Evolutionary conservation across 2,797 vertebrate genomes (phyloP).

Genomic region (Peromyscus aztecus): DNA sequence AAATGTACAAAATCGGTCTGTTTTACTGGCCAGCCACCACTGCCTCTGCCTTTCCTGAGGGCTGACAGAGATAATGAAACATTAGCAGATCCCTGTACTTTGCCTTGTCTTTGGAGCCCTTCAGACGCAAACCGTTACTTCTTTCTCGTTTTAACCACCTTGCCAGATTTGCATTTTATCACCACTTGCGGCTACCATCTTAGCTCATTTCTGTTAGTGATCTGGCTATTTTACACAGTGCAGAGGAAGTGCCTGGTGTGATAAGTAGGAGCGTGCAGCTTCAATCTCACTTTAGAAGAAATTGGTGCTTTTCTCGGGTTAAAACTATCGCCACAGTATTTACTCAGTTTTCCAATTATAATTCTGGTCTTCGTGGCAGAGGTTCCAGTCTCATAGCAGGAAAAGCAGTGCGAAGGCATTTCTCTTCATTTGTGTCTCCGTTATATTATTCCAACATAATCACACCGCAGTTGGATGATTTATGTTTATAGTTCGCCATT

Average conservation of each 20-base stretch:
- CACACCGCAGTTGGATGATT: conserved; percentile 83
- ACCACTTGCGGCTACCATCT: conserved; percentile 81
- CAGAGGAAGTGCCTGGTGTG: conserved; percentile 83
- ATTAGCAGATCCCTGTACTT: conserved; percentile 69
- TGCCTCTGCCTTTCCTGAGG: conserved; percentile 65
- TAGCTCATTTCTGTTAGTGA: conserved; percentile 85
- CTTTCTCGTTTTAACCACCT: conserved; percentile 71
- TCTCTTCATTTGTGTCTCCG: conserved; percentile 87
- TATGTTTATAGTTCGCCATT: conserved; percentile 87
- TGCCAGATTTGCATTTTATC: conserved; percentile 83
- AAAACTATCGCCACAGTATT: conserved; percentile 85
- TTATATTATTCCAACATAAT: conserved; percentile 90
- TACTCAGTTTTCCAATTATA: conserved; percentile 87
- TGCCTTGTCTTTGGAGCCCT: conserved; percentile 83
- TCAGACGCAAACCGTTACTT: conserved; percentile 73
- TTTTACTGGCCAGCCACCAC: conserved; percentile 69
- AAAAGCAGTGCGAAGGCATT: conserved; percentile 83
- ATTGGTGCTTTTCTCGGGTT: conserved; percentile 83
- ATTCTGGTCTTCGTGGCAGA: conserved; percentile 82
- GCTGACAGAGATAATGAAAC: conserved; percentile 68
- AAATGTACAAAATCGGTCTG: conserved; percentile 33
- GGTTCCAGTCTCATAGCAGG: conserved; percentile 77
- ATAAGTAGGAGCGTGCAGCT: conserved; percentile 86
- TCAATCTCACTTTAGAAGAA: conserved; percentile 85
- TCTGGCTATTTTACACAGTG: conserved; percentile 82